Evolutionary conservation across 2,797 vertebrate genomes (phyloP), one percentile per base, ranked within the genome.

Genomic region (Lutjanus campechanus): DNA sequence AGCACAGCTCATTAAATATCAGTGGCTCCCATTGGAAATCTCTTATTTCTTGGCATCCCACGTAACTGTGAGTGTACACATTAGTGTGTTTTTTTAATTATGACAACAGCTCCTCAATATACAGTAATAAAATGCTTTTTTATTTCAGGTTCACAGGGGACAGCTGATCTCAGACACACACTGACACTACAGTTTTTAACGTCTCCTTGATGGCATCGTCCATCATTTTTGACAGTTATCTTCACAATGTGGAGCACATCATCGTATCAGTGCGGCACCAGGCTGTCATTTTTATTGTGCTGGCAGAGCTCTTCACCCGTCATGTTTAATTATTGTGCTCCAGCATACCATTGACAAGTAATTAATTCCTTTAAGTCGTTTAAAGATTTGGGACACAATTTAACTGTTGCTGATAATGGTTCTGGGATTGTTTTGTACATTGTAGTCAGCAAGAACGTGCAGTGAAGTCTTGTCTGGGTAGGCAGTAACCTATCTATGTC

Each of bases 1-100:
- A 19, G 43, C 59, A 64, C 83, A 77, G 63, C 68, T 80, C 77
- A 85, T 90, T 86, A 76, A 76, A 85, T 79, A 75, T 68, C 61
- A 72, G 51, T 69, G 43, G 22, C 56, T 76, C 80, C 46, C 77
- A 43, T 29, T 40, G 55, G 79, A 82, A 77, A 77, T 65, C 61
- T 58, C 50, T 49, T 0, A 25, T 44, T 77, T 84, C 50, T 64
- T 56, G 41, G 41, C 50, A 61, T 70, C 11, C 5, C 53, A 41
- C 69, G 74, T 81, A 13, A 76, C 41, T 68, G 20, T 68, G 12
- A 49, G 49, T 59, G 59, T 54, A 47, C 19, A 80, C 61, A 73
- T 43, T 84, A 11, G 19, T 58, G 63, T 76, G 17, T 53, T 51
- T 53, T 22, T 43, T 17, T 12, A 40, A 69, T 65, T 65, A 74